Evolutionary conservation across 1,140 invertebrate species (phyloP).

Genomic region (Sarcophaga bullata): DNA sequence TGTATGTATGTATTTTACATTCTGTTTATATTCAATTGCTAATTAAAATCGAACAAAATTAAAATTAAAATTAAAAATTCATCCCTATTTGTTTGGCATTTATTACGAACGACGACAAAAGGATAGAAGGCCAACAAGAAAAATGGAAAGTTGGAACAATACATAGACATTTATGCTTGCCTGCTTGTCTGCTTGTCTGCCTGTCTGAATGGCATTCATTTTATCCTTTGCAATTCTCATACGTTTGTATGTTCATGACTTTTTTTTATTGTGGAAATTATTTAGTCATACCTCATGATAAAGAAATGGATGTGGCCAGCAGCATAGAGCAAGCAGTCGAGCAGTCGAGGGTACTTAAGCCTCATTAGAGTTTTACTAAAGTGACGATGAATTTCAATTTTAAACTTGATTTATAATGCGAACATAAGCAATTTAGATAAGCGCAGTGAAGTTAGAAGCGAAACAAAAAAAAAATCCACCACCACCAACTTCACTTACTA

Average conservation of each 20-base stretch:
- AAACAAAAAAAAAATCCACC: neutral
- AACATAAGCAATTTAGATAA: slow-evolving; percentile 28
- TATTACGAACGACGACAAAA: neutral
- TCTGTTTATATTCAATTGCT: slow-evolving; percentile 51
- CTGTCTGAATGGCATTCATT: too few relatives aligned
- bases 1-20: too few relatives aligned
- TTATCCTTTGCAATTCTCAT: too few relatives aligned
- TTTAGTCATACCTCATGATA: neutral
- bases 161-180: neutral
- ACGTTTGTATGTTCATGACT: too few relatives aligned
- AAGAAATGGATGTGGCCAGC: neutral
- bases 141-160: too few relatives aligned
- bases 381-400: slow-evolving; percentile 64
- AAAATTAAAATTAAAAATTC: slow-evolving; percentile 30
- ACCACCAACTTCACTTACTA: neutral
- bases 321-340: neutral
- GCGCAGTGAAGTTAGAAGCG: too few relatives aligned
- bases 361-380: slow-evolving; percentile 57
- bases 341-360: slow-evolving; percentile 41
- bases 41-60: slow-evolving; percentile 45
- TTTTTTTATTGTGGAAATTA: neutral
- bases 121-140: too few relatives aligned
- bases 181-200: neutral
- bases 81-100: slow-evolving; percentile 41
- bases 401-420: slow-evolving; percentile 60